Evolutionary conservation across 2,888 invertebrate genomes (phyloP), one percentile per base, ranked within the genome.

Genomic region (Proisotoma minuta): DNA sequence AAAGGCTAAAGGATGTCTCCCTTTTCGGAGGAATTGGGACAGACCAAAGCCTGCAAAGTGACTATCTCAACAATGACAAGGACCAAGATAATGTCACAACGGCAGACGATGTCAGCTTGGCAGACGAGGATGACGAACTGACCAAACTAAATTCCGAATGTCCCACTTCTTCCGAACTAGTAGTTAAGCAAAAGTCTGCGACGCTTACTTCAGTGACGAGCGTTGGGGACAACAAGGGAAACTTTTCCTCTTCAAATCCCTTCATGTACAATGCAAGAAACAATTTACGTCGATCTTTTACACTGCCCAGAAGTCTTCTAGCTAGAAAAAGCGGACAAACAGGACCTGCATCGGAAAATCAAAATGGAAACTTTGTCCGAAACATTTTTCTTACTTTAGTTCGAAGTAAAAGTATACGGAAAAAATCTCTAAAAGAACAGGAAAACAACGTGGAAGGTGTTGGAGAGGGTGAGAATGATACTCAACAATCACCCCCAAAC

Each of bases 271-370:
- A 62, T 52, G 57, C 66, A 15, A 73, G 71, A 58, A 73, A 68
- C 56, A 72, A 70, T 62, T 64, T 73, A 29, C 70, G 73, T 24
- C 71, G 73, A 28, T 70, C 71, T 50, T 72, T 73, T 63, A 73
- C 73, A 58, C 65, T 73, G 59, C 73, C 73, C 57, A 66, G 73
- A 63, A 62, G 68, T 65, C 62, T 73, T 43, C 59, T 57, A 15
- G 15, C 34, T 10, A 47, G 64, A 22, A 71, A 66, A 64, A 68
- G 67, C 64, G 72, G 72, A n/a, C 72, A 70, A 60, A 71, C 69
- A 3, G 71, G 73, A 5, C 71, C 71, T 20, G 66, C 69, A 40
- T 69, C 70, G 15, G 71, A 71, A 56, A 68, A 66, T 62, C 66
- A 68, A 39, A 70, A 70, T 65, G 66, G 68, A 54, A 73, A 63